These are phyloP conservation scores for Bettongia penicillata DNA, from an alignment of 2,113 vertebrate genomes.

Conservation along the genomic window DNA sequence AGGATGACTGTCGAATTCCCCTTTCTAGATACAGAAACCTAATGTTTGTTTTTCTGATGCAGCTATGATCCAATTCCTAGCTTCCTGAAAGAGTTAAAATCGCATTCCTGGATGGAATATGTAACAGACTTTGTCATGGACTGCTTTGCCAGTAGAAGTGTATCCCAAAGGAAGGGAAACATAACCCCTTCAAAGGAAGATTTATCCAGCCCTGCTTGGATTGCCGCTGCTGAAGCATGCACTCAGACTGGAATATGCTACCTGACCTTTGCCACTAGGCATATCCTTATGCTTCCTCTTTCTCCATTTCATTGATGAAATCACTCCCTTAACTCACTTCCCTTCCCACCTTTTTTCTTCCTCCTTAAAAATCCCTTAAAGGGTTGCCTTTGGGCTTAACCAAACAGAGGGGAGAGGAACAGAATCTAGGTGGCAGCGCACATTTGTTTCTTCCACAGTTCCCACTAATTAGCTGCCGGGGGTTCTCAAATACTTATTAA, in stretches of 20 bases:
- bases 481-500: conserved; percentile 61
- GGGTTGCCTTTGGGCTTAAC: conserved; percentile 41
- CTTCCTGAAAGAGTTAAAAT: background rate
- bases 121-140: background rate
- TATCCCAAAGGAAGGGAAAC: background rate
- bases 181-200: background rate
- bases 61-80: background rate
- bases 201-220: background rate
- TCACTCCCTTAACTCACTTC: background rate
- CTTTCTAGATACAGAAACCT: background rate
- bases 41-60: background rate
- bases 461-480: conserved; percentile 6
- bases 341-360: background rate
- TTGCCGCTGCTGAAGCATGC: background rate
- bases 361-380: conserved; percentile 43
- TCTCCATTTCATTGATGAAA: conserved; percentile 22
- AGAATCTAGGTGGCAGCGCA: background rate
- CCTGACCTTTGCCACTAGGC: background rate
- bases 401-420: conserved; percentile 32
- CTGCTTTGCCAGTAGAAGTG: background rate
- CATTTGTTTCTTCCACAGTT: conserved; percentile 48
- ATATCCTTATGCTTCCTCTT: background rate
- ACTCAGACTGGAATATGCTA: background rate
- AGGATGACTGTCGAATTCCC: background rate
- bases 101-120: background rate